Evolutionary conservation across 2,113 vertebrate genomes (phyloP).

Genomic region (Fulmarus glacialis): DNA sequence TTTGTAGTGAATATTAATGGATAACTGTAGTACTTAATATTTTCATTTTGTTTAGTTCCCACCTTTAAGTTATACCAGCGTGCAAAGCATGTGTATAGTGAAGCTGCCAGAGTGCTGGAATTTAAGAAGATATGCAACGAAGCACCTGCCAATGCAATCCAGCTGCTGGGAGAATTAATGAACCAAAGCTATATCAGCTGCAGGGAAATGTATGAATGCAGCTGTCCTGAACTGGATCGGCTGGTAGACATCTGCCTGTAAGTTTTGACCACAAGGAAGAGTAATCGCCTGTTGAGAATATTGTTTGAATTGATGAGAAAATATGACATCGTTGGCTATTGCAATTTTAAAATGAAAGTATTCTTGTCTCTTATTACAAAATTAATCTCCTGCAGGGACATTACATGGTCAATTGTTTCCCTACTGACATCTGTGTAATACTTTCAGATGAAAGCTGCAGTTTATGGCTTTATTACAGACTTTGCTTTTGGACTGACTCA

Average conservation of each 20-base stretch:
- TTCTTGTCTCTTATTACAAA: slow-evolving; percentile 51
- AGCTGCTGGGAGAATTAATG: slow-evolving; percentile 91
- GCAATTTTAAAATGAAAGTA: slow-evolving; percentile 50
- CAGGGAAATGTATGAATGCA: slow-evolving; percentile 93
- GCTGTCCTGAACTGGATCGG: slow-evolving; percentile 92
- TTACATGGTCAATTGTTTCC: slow-evolving; percentile 43
- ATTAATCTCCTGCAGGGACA: slow-evolving; percentile 17
- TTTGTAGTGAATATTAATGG: neutral
- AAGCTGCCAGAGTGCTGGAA: slow-evolving; percentile 88
- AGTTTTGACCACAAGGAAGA: slow-evolving; percentile 72
- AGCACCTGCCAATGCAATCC: slow-evolving; percentile 73
- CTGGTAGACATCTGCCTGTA: slow-evolving; percentile 94
- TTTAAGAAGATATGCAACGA: slow-evolving; percentile 88
- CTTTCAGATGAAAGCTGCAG: slow-evolving; percentile 33
- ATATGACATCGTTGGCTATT: slow-evolving; percentile 28
- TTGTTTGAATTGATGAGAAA: slow-evolving; percentile 49
- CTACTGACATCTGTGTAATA: slow-evolving; percentile 40
- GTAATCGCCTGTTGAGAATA: neutral
- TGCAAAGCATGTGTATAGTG: slow-evolving; percentile 91
- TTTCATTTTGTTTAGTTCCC: slow-evolving; percentile 72
- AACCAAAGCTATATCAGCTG: slow-evolving; percentile 94
- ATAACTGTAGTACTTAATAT: neutral
- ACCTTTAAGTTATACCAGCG: slow-evolving; percentile 91
- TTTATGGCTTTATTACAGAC: slow-evolving; percentile 36
- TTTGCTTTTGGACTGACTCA: slow-evolving; percentile 38